These are phyloP conservation scores for Triops cancriformis DNA, from an alignment of 1,140 invertebrate species.

Conservation along the genomic window DNA sequence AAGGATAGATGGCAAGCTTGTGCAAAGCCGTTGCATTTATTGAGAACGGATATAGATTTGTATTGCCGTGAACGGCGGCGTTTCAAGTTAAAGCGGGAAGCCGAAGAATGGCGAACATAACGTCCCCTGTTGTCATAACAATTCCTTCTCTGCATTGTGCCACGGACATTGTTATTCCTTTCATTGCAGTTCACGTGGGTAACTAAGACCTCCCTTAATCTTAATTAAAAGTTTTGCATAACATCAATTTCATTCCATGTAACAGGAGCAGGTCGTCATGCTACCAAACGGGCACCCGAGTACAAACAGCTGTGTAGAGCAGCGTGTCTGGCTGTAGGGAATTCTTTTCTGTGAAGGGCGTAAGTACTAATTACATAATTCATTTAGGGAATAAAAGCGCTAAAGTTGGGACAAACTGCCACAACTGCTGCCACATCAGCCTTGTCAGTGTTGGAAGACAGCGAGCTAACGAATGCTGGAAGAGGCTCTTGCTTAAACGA, in stretches of 20 bases:
- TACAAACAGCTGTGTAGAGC: background rate
- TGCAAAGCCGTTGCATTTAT: no score
- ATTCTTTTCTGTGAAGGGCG: no score
- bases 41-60: no score
- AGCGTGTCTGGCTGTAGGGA: background rate
- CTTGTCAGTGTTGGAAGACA: constrained; percentile 72
- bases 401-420: constrained; percentile 57
- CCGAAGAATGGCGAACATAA: background rate
- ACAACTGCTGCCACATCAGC: constrained; percentile 70
- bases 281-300: constrained; percentile 22
- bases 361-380: no score
- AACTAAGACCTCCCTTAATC: constrained; percentile 3
- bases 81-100: background rate
- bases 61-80: no score
- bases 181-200: constrained; percentile 15
- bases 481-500: constrained; percentile 82
- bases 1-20: no score
- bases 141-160: constrained; percentile 15
- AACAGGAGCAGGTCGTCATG: constrained; percentile 26
- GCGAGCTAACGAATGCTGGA: constrained; percentile 82
- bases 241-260: constrained; percentile 17
- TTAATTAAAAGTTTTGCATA: background rate
- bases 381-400: constrained; percentile 50
- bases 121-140: background rate
- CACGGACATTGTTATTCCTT: background rate